Evolutionary conservation across 2,113 vertebrate species (phyloP).

Genomic region (Campylomormyrus numenius): DNA sequence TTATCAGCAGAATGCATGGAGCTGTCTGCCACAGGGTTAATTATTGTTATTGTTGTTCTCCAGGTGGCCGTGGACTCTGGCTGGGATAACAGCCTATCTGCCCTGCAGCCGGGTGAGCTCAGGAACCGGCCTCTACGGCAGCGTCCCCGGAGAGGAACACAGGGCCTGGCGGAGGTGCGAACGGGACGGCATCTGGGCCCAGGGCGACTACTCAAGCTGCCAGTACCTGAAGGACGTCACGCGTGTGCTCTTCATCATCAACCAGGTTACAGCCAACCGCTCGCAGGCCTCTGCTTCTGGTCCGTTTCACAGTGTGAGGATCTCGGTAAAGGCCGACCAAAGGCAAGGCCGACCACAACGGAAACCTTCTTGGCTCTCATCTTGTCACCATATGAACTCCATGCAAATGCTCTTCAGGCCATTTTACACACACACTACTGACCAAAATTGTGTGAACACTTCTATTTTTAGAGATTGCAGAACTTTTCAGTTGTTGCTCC

Average conservation of each 20-base stretch:
- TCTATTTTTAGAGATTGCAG: neutral
- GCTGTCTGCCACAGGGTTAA: neutral
- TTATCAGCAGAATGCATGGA: neutral
- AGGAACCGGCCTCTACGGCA: constrained; percentile 72
- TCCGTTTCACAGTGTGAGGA: neutral
- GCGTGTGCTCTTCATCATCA: constrained; percentile 85
- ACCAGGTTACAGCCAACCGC: constrained; percentile 70
- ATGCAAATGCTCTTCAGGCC: neutral
- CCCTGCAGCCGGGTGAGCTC: constrained; percentile 74
- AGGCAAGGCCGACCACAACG: neutral
- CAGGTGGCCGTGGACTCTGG: constrained; percentile 90
- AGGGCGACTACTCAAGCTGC: constrained; percentile 85
- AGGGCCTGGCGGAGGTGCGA: constrained; percentile 82
- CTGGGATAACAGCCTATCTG: constrained; percentile 82
- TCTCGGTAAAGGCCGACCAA: neutral
- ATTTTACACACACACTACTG: neutral
- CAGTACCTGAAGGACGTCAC: constrained; percentile 93
- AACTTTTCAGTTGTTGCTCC: neutral
- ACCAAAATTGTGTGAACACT: neutral
- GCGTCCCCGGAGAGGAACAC: constrained; percentile 70
- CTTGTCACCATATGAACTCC: neutral
- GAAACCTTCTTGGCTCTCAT: neutral
- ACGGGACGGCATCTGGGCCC: constrained; percentile 79
- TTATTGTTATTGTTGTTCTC: neutral
- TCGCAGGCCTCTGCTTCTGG: neutral